These are phyloP conservation scores for Himalopsyche kuldschensis DNA, from an alignment of 2,888 invertebrate genomes.

Conservation along the genomic window DNA sequence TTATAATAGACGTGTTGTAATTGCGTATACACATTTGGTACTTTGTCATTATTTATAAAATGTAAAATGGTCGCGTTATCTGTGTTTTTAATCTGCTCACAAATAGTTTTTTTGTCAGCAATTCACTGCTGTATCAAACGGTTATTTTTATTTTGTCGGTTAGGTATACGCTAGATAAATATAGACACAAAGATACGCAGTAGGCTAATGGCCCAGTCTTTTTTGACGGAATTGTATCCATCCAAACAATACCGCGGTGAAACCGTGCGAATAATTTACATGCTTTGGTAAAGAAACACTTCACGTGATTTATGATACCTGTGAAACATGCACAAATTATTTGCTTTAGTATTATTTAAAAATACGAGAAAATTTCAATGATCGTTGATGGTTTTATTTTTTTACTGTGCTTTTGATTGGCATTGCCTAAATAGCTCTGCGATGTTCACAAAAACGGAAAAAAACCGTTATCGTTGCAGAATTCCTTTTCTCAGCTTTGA, in stretches of 20 bases:
- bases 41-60: constrained; percentile 37
- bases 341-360: too few relatives aligned
- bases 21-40: constrained; percentile 32
- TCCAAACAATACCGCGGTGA: neutral
- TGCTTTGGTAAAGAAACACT: neutral
- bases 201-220: constrained; percentile 12
- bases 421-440: too few relatives aligned
- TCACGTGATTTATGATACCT: neutral
- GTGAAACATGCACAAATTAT: neutral
- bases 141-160: neutral
- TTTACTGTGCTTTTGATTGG: too few relatives aligned
- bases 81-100: constrained; percentile 29
- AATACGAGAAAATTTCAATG: too few relatives aligned
- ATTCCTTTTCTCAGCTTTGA: too few relatives aligned
- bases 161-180: constrained; percentile 2
- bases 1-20: constrained; percentile 38
- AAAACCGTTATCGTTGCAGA: too few relatives aligned
- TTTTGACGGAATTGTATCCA: constrained; percentile 1
- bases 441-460: too few relatives aligned
- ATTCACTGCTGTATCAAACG: constrained; percentile 29
- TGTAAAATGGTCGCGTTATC: constrained; percentile 35
- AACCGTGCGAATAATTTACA: neutral
- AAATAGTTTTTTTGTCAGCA: constrained; percentile 29
- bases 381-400: too few relatives aligned
- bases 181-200: neutral